A percentile compares a stretch with the other conserved stretches of the same genome.
Conservation (phyloP, 2,888 invertebrate species). For the Leucophenga montana region DNA sequence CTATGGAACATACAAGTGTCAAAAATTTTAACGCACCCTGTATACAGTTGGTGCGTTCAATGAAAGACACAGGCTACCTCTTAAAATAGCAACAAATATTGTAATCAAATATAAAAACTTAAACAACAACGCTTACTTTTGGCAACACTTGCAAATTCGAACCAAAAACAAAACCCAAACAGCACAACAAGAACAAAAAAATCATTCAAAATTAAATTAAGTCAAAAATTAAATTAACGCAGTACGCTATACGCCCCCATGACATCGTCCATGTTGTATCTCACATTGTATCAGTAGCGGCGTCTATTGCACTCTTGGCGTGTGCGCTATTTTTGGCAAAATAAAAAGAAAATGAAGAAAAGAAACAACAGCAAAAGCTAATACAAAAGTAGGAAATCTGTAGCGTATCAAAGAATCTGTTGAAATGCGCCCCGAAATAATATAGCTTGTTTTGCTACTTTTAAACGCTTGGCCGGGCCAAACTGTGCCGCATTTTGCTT, state of each 20-base stretch:
- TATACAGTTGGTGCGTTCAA: neutral
- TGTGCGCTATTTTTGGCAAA: constrained; percentile 2
- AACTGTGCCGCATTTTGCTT: too few species aligned
- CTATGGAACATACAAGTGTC: too few species aligned
- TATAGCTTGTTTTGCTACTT: constrained; percentile 4
- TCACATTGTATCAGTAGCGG: neutral
- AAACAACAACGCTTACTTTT: neutral
- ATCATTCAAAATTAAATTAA: constrained; percentile 50
- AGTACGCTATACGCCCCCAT: neutral
- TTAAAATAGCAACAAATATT: neutral
- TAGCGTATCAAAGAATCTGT: neutral
- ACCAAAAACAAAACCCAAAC: constrained; percentile 17
- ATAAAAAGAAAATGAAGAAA: neutral
- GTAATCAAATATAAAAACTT: constrained; percentile 1
- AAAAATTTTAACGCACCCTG: neutral
- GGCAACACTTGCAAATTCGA: neutral
- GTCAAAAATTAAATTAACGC: constrained; percentile 20
- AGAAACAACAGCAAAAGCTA: too few species aligned
- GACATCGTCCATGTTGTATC: neutral
- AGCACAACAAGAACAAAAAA: too few species aligned
- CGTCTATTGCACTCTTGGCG: too few species aligned
- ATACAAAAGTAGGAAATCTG: too few species aligned
- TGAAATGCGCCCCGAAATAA: neutral
- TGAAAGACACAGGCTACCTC: too few species aligned
- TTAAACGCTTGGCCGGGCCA: neutral